Evolutionary conservation across 37 sponge, comb jelly and placozoan genomes (phyloP).

Genomic region (Aphrocallistes beatrix): DNA sequence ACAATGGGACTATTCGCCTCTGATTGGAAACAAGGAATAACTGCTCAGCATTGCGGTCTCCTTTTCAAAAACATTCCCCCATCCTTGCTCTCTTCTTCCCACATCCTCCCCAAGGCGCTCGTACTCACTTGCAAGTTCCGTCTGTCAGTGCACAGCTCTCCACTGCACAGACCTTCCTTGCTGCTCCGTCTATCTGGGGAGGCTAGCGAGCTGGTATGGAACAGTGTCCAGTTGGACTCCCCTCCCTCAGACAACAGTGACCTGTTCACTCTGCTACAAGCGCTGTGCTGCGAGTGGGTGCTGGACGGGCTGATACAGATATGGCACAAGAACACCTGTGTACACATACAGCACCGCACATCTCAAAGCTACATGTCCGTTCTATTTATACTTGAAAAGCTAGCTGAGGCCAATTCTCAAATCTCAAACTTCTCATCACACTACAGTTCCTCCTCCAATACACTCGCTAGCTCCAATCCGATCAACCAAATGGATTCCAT

Average conservation of each 20-base stretch:
- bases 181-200: background rate
- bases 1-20: background rate
- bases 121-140: background rate
- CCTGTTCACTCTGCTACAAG: background rate
- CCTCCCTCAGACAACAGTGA: background rate
- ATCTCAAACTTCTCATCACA: background rate
- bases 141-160: background rate
- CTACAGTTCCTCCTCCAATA: background rate
- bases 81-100: background rate
- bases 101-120: background rate
- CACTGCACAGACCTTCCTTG: background rate
- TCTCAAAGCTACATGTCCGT: background rate
- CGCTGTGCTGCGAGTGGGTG: background rate
- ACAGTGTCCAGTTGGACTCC: background rate
- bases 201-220: background rate
- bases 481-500: background rate
- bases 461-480: background rate
- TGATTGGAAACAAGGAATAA: background rate
- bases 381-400: background rate
- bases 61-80: background rate
- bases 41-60: background rate
- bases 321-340: background rate
- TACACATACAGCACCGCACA: background rate
- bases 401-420: background rate
- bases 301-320: background rate